A percentile compares a stretch with the other conserved stretches of the same genome.
phyloP scores from a whole-genome alignment of 2,797 vertebrate species.

The Sebastes diaconus region DNA sequence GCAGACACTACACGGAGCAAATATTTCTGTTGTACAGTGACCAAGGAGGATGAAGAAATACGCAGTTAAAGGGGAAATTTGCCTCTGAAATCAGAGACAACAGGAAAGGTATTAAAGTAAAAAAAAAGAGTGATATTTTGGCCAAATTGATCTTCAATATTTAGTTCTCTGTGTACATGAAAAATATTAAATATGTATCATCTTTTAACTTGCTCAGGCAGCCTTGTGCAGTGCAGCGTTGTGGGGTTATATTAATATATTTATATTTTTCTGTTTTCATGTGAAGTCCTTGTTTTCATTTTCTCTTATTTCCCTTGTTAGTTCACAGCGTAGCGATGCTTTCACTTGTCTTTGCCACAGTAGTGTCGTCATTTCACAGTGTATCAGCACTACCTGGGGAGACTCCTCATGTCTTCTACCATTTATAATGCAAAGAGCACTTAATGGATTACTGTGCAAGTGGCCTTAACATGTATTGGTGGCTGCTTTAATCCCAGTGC shows the following conservation, averaged over 20 bases:
- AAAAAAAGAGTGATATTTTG: no score
- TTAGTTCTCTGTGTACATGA: no score
- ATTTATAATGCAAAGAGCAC: slow-evolving; percentile 13
- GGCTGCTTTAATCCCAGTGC: background rate
- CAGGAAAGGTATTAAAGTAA: no score
- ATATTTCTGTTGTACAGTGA: background rate
- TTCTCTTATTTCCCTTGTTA: slow-evolving; percentile 36
- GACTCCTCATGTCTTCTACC: background rate
- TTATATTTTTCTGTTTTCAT: background rate
- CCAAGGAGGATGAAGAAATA: background rate
- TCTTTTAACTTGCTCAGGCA: background rate
- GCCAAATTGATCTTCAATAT: no score
- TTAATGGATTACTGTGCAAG: slow-evolving; percentile 18
- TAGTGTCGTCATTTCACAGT: background rate
- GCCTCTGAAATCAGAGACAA: background rate
- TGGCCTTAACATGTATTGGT: slow-evolving; percentile 12
- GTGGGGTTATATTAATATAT: background rate
- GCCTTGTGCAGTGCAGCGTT: background rate
- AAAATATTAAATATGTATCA: rapidly evolving
- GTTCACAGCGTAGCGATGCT: background rate
- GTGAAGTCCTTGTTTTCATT: background rate
- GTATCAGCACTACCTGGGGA: background rate
- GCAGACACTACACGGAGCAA: background rate
- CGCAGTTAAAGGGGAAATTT: background rate
- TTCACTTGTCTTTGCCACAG: background rate